These are phyloP conservation scores for Neopelma chrysocephalum DNA, from an alignment of 2,797 vertebrate species.

Conservation along the genomic window DNA sequence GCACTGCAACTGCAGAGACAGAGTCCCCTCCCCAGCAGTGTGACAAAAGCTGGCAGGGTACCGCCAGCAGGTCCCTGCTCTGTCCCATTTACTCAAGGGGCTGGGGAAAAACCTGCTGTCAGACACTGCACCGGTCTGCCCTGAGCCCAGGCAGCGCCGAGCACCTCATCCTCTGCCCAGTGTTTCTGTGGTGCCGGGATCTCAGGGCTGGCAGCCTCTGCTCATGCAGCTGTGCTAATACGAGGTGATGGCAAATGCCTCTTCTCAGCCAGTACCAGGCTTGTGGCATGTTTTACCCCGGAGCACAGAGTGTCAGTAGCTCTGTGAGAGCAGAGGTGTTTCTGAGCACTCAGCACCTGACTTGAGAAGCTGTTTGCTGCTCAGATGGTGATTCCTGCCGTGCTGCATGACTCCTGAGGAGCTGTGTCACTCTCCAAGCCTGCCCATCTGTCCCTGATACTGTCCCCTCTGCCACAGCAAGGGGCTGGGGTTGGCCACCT, in stretches of 20 bases:
- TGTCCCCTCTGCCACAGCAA: background rate
- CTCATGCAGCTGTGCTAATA: background rate
- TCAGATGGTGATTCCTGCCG: background rate
- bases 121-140: background rate
- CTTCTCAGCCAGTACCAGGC: background rate
- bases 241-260: background rate
- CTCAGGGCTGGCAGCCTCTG: background rate
- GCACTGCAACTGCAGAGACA: background rate
- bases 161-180: background rate
- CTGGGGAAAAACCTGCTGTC: background rate
- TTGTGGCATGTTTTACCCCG: background rate
- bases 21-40: background rate
- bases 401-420: background rate
- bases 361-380: conserved; percentile 4
- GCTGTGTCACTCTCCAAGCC: background rate
- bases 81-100: background rate
- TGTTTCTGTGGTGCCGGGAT: background rate
- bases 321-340: background rate
- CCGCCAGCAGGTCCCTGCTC: background rate
- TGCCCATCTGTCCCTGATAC: accelerated
- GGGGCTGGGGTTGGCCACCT: background rate
- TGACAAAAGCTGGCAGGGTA: background rate
- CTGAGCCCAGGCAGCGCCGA: background rate
- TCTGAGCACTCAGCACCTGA: background rate
- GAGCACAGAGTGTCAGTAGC: background rate